Percentiles rank a stretch among this genome's conserved stretches.
Evolutionary conservation across 2,888 invertebrate genomes (phyloP).

Genomic region (Leptopilina myrica): DNA sequence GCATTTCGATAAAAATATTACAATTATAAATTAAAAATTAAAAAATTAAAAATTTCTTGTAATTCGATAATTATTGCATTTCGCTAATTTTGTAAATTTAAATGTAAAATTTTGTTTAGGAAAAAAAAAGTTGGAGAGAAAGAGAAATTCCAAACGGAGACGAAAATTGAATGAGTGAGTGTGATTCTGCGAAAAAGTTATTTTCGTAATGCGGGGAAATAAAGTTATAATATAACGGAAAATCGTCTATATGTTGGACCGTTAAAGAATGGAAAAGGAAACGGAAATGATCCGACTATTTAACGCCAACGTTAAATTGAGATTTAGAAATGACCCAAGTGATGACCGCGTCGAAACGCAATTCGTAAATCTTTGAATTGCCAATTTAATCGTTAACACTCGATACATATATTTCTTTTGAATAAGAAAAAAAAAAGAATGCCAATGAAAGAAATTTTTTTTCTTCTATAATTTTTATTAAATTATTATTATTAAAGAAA

Average conservation of each 20-base stretch:
- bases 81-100: no score
- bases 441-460: neutral
- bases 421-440: neutral
- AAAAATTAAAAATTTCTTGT: no score
- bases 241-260: neutral
- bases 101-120: no score
- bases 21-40: no score
- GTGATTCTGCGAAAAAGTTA: neutral
- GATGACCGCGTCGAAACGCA: slow-evolving; percentile 7
- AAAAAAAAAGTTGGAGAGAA: no score
- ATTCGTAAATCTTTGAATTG: slow-evolving; percentile 1
- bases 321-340: slow-evolving; percentile 9
- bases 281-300: neutral
- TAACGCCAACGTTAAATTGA: slow-evolving; percentile 7
- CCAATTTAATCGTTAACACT: slow-evolving; percentile 6
- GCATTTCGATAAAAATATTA: no score
- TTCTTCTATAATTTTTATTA: neutral
- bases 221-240: neutral
- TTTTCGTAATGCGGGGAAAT: neutral
- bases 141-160: neutral
- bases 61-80: no score
- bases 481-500: neutral
- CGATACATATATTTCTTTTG: neutral
- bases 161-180: neutral
- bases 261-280: neutral